Percentiles rank a stretch among this genome's conserved stretches.
Evolutionary conservation across 35 echinoderm and acorn worm species (phyloP).

Genomic region (Strongylocentrotus purpuratus): DNA sequence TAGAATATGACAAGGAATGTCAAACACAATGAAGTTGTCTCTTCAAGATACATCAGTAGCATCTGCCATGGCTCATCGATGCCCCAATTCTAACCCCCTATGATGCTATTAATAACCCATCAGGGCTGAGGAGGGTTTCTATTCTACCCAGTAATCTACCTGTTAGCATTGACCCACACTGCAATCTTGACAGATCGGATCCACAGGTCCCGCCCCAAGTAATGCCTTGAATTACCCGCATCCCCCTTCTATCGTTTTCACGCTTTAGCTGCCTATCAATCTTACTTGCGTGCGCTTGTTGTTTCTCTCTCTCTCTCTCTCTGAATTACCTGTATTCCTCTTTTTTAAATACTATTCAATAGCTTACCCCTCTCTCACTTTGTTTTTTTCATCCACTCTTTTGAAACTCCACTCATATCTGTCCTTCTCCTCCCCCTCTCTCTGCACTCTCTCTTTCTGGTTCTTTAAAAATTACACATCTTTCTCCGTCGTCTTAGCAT

Average conservation of each 20-base stretch:
- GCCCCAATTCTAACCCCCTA: background rate
- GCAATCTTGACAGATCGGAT: slow-evolving; percentile 8
- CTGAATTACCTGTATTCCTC: background rate
- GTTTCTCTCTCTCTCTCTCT: background rate
- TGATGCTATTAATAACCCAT: background rate
- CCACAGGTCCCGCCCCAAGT: background rate
- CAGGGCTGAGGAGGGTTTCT: background rate
- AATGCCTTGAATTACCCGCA: slow-evolving; percentile 2
- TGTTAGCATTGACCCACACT: slow-evolving; percentile 9
- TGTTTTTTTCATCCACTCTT: too few species aligned
- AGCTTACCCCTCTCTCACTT: too few species aligned
- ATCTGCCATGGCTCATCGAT: background rate
- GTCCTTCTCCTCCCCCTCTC: too few species aligned
- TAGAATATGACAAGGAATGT: background rate
- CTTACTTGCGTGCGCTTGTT: background rate
- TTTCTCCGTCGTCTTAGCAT: too few species aligned
- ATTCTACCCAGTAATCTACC: background rate
- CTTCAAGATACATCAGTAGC: background rate
- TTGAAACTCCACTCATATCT: too few species aligned
- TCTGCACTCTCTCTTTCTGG: too few species aligned
- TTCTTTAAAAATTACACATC: too few species aligned
- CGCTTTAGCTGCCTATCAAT: background rate
- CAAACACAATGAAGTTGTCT: background rate
- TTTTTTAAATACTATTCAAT: too few species aligned
- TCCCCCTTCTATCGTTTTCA: background rate